A percentile compares a stretch with the other conserved stretches of the same genome.
Evolutionary conservation across 2,797 vertebrate species (phyloP).

Genomic region (Enteromius anoplus): DNA sequence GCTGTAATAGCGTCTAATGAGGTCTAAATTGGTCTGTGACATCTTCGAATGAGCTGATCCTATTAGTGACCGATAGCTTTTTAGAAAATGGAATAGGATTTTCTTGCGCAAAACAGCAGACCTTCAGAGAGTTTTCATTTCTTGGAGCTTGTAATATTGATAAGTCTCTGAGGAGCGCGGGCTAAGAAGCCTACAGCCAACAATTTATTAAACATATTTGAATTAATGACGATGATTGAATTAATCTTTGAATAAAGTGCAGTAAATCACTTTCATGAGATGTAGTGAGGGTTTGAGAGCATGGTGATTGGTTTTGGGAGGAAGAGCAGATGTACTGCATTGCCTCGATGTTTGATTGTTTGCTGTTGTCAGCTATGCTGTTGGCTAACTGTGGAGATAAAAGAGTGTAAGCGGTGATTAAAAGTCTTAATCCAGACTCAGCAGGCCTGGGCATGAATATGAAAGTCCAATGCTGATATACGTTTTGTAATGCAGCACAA

Average conservation of each 20-base stretch:
- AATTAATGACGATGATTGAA: constrained; percentile 56
- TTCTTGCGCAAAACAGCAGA: constrained; percentile 33
- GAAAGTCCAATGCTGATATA: constrained; percentile 16
- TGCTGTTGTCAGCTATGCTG: constrained; percentile 22
- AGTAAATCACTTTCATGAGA: constrained; percentile 53
- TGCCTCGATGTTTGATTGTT: constrained; percentile 9
- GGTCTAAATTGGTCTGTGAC: constrained; percentile 42
- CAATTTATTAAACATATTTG: constrained; percentile 55
- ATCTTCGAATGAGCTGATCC: constrained; percentile 43
- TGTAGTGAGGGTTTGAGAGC: constrained; percentile 21
- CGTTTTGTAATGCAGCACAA: background rate
- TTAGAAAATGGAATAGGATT: constrained; percentile 41
- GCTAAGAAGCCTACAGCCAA: constrained; percentile 50
- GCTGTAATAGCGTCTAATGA: constrained; percentile 22
- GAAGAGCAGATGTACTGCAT: constrained; percentile 14
- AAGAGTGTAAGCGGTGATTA: constrained; percentile 20
- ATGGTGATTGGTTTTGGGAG: constrained; percentile 31
- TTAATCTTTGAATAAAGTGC: constrained; percentile 49
- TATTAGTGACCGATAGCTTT: constrained; percentile 48
- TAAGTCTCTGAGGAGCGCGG: constrained; percentile 48
- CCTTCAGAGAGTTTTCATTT: constrained; percentile 42
- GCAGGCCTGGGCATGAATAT: constrained; percentile 20
- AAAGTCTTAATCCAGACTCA: constrained; percentile 41
- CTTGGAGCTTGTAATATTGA: constrained; percentile 51
- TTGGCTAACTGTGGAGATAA: constrained; percentile 18